These are phyloP conservation scores for Agrilus biguttatus DNA, from an alignment of 2,888 invertebrate genomes.

Conservation along the genomic window DNA sequence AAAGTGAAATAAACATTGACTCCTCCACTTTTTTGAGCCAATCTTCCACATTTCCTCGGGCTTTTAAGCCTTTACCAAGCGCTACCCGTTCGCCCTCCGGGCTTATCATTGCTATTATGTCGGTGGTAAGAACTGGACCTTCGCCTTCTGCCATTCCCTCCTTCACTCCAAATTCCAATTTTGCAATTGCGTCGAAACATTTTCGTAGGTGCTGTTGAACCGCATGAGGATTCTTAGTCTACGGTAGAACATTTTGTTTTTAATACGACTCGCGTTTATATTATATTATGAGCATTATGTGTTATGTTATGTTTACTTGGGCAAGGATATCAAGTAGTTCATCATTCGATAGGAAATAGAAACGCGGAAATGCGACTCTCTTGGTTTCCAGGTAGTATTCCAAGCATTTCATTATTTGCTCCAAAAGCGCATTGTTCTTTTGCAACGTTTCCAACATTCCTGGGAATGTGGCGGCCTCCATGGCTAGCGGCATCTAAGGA, in stretches of 20 bases:
- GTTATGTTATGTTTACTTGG: slow-evolving; percentile 39
- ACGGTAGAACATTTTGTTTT: slow-evolving; percentile 5
- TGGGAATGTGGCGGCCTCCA: slow-evolving; percentile 64
- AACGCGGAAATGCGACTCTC: slow-evolving; percentile 73
- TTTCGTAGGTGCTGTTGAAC: slow-evolving; percentile 83
- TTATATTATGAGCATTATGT: neutral
- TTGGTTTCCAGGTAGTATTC: slow-evolving; percentile 84
- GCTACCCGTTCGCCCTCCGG: slow-evolving; percentile 75
- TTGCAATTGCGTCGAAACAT: slow-evolving; percentile 74
- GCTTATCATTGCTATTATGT: slow-evolving; percentile 79
- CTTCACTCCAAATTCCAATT: slow-evolving; percentile 59
- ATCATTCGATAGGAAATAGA: slow-evolving; percentile 83
- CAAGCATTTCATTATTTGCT: slow-evolving; percentile 79
- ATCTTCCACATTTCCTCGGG: slow-evolving; percentile 81
- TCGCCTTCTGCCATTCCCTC: slow-evolving; percentile 35
- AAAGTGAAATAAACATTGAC: slow-evolving; percentile 70
- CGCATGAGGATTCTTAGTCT: slow-evolving; percentile 75
- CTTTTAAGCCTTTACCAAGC: slow-evolving; percentile 70
- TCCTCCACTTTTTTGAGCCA: slow-evolving; percentile 87
- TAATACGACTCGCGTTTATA: neutral
- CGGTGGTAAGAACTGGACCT: slow-evolving; percentile 50
- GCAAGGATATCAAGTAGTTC: slow-evolving; percentile 81
- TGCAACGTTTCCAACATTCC: slow-evolving; percentile 53
- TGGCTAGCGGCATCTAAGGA: slow-evolving; percentile 54
- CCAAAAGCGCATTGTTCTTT: slow-evolving; percentile 63